Conservation (phyloP, 2,113 vertebrate species). For the Esox niger region DNA sequence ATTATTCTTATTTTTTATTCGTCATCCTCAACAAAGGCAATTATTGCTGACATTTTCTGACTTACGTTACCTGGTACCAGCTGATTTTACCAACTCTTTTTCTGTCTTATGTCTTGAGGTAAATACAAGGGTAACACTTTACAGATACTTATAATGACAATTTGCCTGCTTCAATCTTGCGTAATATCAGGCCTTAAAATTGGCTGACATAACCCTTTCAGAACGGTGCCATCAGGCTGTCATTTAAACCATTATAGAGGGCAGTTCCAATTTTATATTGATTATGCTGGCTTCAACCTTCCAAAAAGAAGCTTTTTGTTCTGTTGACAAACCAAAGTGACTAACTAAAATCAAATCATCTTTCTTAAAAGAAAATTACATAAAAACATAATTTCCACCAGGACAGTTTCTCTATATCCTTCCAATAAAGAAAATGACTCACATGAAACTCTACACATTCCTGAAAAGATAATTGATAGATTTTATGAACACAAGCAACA, state of each 20-base stretch:
- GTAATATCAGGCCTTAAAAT: constrained; percentile 82
- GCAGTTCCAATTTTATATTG: constrained; percentile 70
- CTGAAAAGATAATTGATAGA: background rate
- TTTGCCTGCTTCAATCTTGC: constrained; percentile 77
- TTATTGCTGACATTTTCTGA: constrained; percentile 71
- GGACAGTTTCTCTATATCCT: constrained; percentile 27
- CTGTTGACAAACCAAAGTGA: constrained; percentile 23
- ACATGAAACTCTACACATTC: background rate
- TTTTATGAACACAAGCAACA: background rate
- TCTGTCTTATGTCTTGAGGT: constrained; percentile 50
- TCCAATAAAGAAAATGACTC: background rate
- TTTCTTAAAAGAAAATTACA: constrained; percentile 33
- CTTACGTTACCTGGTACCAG: constrained; percentile 75
- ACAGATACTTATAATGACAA: constrained; percentile 91
- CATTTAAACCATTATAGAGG: constrained; percentile 78
- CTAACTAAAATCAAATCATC: constrained; percentile 50
- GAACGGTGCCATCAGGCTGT: constrained; percentile 81
- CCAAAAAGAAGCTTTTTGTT: background rate
- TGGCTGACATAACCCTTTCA: constrained; percentile 84
- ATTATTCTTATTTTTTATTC: constrained; percentile 60
- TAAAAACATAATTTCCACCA: constrained; percentile 30
- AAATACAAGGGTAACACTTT: constrained; percentile 77
- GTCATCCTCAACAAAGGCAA: constrained; percentile 69
- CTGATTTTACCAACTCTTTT: constrained; percentile 62
- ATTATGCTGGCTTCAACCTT: constrained; percentile 46